Evolutionary conservation across 2,888 invertebrate genomes (phyloP).

Genomic region (Hartigia nigra): DNA sequence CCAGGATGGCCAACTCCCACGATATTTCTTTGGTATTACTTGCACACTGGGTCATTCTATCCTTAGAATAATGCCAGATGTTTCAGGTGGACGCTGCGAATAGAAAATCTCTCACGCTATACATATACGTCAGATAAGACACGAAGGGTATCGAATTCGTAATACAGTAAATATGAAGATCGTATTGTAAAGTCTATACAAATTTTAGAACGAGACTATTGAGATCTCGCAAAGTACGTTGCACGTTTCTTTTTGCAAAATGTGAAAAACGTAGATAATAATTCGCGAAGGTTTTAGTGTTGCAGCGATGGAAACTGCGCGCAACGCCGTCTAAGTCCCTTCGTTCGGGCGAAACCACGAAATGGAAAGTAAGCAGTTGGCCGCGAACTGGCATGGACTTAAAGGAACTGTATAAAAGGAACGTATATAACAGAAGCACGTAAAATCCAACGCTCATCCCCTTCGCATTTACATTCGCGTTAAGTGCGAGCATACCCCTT

Average conservation of each 20-base stretch:
- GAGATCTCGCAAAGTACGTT: neutral
- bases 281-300: neutral
- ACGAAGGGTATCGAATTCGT: neutral
- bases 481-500: neutral
- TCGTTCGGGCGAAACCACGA: neutral
- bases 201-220: neutral
- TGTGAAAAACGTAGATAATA: neutral
- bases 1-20: slow-evolving; percentile 17
- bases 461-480: neutral
- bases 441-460: neutral
- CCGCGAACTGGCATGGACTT: neutral
- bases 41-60: slow-evolving; percentile 33
- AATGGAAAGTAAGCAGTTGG: neutral
- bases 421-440: neutral
- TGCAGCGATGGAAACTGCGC: neutral
- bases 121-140: neutral
- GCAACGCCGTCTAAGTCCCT: neutral
- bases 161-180: neutral
- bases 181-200: neutral
- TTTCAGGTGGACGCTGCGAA: neutral
- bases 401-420: neutral
- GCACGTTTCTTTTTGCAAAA: neutral
- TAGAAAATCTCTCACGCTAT: neutral
- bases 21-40: slow-evolving; percentile 36
- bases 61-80: slow-evolving; percentile 28